These are phyloP conservation scores for Zophobas morio DNA, from an alignment of 1,140 invertebrate genomes.

Conservation along the genomic window DNA sequence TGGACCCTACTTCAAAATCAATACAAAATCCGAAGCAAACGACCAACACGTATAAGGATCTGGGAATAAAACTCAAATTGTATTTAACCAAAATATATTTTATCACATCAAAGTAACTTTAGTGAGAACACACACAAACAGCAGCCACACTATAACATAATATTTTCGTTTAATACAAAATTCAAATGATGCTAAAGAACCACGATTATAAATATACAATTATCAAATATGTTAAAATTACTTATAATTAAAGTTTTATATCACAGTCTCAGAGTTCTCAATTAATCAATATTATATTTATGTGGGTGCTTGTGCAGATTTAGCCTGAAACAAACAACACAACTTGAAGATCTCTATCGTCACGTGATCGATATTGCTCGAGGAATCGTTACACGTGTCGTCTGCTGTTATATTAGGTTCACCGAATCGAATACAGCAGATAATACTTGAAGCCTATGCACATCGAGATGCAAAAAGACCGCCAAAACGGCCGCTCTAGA, in stretches of 20 bases:
- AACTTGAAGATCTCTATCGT: constrained; percentile 30
- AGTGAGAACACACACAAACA: constrained; percentile 56
- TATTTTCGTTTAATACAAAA: constrained; percentile 52
- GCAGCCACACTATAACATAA: constrained; percentile 61
- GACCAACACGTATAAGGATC: constrained; percentile 54
- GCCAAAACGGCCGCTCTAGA: constrained; percentile 56
- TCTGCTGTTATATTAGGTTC: constrained; percentile 60
- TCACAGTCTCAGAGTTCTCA: constrained; percentile 60
- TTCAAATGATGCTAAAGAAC: constrained; percentile 48
- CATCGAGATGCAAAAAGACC: constrained; percentile 63
- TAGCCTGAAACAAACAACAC: constrained; percentile 42
- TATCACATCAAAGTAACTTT: constrained; percentile 61
- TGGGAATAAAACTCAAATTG: constrained; percentile 61
- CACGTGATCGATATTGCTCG: constrained; percentile 14
- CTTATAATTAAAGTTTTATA: constrained; percentile 60
- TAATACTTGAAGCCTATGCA: constrained; percentile 65
- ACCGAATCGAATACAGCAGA: constrained; percentile 63
- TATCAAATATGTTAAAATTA: constrained; percentile 61
- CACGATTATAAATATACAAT: constrained; percentile 51
- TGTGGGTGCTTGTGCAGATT: constrained; percentile 55
- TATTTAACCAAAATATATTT: constrained; percentile 64
- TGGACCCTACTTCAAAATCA: constrained; percentile 58
- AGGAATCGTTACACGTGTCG: constrained; percentile 48
- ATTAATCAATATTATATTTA: constrained; percentile 59
- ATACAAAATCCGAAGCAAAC: constrained; percentile 28